Base-by-base conservation (phyloP, 2,888 invertebrate genomes). In the Coenonympha glycerion region DNA sequence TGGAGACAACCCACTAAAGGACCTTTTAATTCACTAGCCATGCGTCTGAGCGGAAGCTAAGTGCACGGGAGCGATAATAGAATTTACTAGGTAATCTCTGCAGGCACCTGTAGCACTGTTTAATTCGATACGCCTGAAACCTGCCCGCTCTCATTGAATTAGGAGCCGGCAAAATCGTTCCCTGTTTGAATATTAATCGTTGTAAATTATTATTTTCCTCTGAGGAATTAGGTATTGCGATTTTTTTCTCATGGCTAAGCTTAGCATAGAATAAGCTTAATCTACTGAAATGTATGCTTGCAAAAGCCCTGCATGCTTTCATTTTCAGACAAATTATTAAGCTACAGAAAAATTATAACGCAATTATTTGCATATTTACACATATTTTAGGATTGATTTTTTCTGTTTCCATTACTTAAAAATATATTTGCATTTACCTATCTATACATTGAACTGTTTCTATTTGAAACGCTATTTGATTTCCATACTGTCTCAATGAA, bases 31-130 rank as follows among this genome's bases (percentile, higher is more conserved):
- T 16, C 2, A 1, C 16, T 16, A 3, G 8, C 13, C 13, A 31
- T 15, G 31, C 16, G 31, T 33, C 15, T 36, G 3, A 36, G 3
- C 11, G 2, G 19, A 19, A 19, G 11, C 24, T 55, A 51, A 53
- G 53, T 53, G 44, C 44, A 47, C 34, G 6, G 47, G 26, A 28
- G 28, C 46, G 52, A 49, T 53, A 58, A 56, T 51, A 40, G 33
- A 54, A 56, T 58, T 50, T 54, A 49, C 54, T 44, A 52, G 44
- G 48, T 41, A 56, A 52, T 56, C 54, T 52, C 56, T 24, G 39
- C 39, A 54, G 52, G 46, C 56, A 58, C 58, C 56, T 58, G 56
- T 58, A 33, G 58, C 47, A 19, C 47, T 44, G 47, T 45, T 37
- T 57, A 54, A 58, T 52, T 50, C 54, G 46, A 52, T 54, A 54